A percentile compares a stretch with the other conserved stretches of the same genome.
These are phyloP conservation scores for Malurus melanocephalus DNA, from an alignment of 2,113 vertebrate species.

Conservation along the genomic window DNA sequence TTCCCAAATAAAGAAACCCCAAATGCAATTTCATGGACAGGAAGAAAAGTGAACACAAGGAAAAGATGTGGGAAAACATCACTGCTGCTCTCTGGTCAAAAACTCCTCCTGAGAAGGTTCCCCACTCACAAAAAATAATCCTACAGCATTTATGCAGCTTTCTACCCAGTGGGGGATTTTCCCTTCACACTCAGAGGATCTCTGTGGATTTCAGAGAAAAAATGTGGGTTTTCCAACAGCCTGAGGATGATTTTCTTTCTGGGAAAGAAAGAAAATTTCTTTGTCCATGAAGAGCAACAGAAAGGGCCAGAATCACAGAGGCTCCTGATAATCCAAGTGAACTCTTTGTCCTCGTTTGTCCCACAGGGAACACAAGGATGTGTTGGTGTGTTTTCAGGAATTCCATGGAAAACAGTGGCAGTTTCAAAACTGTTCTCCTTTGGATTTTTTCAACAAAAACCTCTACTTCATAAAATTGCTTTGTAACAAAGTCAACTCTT, in stretches of 20 bases:
- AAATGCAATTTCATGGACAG: background rate
- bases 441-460: background rate
- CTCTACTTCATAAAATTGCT: background rate
- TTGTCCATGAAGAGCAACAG: background rate
- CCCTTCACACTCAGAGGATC: background rate
- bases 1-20: background rate
- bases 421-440: background rate
- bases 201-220: too few relatives aligned
- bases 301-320: background rate
- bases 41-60: background rate
- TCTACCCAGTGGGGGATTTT: background rate
- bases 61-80: rapidly evolving
- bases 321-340: background rate
- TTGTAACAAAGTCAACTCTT: background rate
- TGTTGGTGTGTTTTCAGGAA: background rate
- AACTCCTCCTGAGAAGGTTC: background rate
- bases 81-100: background rate
- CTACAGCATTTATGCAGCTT: background rate
- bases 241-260: background rate
- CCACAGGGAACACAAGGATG: background rate
- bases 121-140: background rate
- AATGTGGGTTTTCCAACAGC: background rate
- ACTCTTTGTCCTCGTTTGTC: background rate
- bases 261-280: background rate
- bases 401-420: background rate